A percentile compares a stretch with the other conserved stretches of the same genome.
Conservation (phyloP, 2,797 vertebrate genomes). For the Halcyon leucocephala region DNA sequence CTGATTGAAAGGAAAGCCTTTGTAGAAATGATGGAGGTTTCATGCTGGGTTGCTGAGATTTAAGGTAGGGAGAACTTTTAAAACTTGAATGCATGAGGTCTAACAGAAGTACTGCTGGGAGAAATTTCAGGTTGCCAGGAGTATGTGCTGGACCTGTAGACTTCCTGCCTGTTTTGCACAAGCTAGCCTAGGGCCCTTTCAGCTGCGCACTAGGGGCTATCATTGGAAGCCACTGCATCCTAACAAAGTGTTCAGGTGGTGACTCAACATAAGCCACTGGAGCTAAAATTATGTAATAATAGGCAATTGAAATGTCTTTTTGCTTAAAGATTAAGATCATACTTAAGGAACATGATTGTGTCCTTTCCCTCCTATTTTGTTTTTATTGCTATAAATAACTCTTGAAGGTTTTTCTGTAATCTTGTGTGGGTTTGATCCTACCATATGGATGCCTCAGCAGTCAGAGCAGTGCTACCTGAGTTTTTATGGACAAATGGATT, state of each 20-base stretch:
- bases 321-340: slow-evolving; percentile 27
- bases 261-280: neutral
- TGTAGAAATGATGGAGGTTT: neutral
- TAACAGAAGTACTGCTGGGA: neutral
- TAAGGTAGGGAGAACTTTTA: neutral
- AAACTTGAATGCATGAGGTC: neutral
- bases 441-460: neutral
- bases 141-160: neutral
- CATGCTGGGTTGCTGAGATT: neutral
- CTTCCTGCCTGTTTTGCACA: neutral
- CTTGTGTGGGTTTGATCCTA: neutral
- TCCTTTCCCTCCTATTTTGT: slow-evolving; percentile 25
- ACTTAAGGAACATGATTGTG: neutral
- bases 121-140: neutral
- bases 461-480: neutral
- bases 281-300: neutral
- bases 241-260: neutral
- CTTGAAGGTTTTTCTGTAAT: neutral
- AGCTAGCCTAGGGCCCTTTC: neutral
- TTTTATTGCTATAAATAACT: neutral
- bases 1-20: neutral
- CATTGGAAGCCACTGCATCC: neutral
- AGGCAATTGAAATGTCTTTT: neutral
- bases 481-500: neutral
- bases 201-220: neutral